Percentiles rank a stretch among this genome's conserved stretches.
phyloP scores from a whole-genome alignment of 2,888 invertebrate species.

The Dicyrtomina minuta region DNA sequence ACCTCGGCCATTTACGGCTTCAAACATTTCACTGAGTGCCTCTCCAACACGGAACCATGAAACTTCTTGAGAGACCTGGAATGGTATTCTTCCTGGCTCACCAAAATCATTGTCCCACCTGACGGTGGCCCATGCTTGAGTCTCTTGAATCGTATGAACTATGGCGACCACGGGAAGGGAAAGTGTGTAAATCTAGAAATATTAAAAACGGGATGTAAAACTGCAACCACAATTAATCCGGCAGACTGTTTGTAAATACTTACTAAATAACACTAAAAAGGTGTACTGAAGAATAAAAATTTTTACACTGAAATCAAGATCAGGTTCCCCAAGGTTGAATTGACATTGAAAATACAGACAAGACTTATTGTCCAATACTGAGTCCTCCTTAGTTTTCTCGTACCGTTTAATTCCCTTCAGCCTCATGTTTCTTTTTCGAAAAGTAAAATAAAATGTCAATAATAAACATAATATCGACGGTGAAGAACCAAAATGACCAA shows the following conservation, averaged over 20 bases:
- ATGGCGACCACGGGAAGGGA: constrained; percentile 98
- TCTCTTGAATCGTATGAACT: constrained; percentile 98
- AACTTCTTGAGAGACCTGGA: constrained; percentile 89
- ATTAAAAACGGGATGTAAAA: constrained; percentile 5
- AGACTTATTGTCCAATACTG: constrained; percentile 97
- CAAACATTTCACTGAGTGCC: constrained; percentile 88
- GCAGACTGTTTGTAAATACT: neutral
- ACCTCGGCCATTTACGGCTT: constrained; percentile 79
- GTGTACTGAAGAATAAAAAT: neutral
- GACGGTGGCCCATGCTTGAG: constrained; percentile 97
- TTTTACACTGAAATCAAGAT: constrained; percentile 73
- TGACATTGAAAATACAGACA: constrained; percentile 89
- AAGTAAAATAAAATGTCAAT: constrained; percentile 88
- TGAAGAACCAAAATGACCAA: too few species aligned
- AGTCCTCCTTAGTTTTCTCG: constrained; percentile 62
- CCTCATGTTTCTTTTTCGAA: too few species aligned
- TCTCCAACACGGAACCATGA: constrained; percentile 86
- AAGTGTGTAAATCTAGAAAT: constrained; percentile 84
- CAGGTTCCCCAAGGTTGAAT: constrained; percentile 86
- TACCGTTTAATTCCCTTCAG: too few species aligned
- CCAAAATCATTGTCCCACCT: constrained; percentile 99
- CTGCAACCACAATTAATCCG: neutral
- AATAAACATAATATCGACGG: too few species aligned
- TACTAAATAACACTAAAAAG: too few species aligned
- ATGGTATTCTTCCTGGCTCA: constrained; percentile 85